A percentile compares a stretch with the other conserved stretches of the same genome.
These are phyloP conservation scores for Python bivittatus DNA, from an alignment of 2,113 vertebrate species.

Conservation along the genomic window DNA sequence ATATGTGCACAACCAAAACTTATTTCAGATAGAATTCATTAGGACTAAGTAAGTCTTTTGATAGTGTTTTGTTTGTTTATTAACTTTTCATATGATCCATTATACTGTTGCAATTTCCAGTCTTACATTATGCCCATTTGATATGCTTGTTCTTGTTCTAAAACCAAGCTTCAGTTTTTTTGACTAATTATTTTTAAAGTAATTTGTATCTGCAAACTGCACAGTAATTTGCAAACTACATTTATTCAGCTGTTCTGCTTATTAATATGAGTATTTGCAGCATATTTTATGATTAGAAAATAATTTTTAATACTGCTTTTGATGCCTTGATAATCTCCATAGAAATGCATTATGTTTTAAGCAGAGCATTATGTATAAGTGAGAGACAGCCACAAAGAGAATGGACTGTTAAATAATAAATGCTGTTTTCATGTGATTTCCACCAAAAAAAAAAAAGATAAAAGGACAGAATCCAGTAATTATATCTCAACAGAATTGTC, in stretches of 20 bases:
- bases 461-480: background rate
- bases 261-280: slow-evolving; percentile 27
- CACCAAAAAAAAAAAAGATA: slow-evolving; percentile 20
- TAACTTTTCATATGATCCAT: background rate
- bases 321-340: background rate
- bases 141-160: background rate
- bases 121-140: background rate
- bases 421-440: slow-evolving; percentile 24
- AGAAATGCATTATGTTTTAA: slow-evolving; percentile 21
- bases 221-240: background rate
- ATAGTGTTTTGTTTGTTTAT: background rate
- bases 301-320: slow-evolving; percentile 6
- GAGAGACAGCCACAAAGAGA: slow-evolving; percentile 13
- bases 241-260: background rate
- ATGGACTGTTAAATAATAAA: slow-evolving; percentile 41
- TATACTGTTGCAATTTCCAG: background rate
- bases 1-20: background rate
- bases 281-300: background rate
- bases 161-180: background rate
- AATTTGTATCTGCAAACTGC: background rate
- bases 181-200: accelerated
- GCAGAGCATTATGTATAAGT: slow-evolving; percentile 11
- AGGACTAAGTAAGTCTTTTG: background rate
- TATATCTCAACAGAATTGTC: background rate
- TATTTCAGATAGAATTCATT: background rate